These are phyloP conservation scores for Trematocara marginatum DNA, from an alignment of 2,113 vertebrate species.

Conservation along the genomic window DNA sequence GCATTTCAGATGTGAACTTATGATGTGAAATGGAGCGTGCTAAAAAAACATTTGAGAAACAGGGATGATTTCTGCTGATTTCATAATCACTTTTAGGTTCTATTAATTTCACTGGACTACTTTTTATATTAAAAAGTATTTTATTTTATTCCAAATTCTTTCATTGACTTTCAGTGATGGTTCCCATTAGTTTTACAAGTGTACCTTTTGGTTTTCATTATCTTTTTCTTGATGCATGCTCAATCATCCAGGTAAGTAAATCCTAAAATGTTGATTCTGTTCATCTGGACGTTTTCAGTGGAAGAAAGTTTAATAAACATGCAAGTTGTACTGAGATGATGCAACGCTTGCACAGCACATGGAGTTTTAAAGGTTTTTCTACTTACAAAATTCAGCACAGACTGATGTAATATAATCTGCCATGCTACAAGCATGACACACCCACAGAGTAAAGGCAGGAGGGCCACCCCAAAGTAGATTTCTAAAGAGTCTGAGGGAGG, in stretches of 20 bases:
- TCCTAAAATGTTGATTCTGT: background rate
- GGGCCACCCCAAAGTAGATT: background rate
- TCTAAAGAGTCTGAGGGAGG: background rate
- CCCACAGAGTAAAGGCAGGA: background rate
- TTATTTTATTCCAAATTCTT: background rate
- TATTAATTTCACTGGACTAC: background rate
- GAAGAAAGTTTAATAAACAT: background rate
- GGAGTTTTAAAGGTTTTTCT: background rate
- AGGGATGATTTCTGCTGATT: background rate
- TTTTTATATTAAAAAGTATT: background rate
- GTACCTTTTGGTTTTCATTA: background rate
- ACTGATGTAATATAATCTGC: background rate
- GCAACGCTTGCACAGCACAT: background rate
- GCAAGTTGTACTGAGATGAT: accelerated
- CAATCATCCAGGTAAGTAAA: background rate
- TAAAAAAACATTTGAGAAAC: background rate
- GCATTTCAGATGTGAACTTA: background rate
- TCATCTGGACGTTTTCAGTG: accelerated
- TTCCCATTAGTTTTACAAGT: background rate
- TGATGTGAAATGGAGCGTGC: accelerated
- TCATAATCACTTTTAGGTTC: accelerated
- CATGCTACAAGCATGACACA: accelerated
- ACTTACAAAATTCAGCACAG: background rate
- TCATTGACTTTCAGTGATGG: background rate
- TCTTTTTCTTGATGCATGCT: accelerated